Evolutionary conservation across 1,140 invertebrate genomes (phyloP).

Genomic region (Chlorops oryzae): DNA sequence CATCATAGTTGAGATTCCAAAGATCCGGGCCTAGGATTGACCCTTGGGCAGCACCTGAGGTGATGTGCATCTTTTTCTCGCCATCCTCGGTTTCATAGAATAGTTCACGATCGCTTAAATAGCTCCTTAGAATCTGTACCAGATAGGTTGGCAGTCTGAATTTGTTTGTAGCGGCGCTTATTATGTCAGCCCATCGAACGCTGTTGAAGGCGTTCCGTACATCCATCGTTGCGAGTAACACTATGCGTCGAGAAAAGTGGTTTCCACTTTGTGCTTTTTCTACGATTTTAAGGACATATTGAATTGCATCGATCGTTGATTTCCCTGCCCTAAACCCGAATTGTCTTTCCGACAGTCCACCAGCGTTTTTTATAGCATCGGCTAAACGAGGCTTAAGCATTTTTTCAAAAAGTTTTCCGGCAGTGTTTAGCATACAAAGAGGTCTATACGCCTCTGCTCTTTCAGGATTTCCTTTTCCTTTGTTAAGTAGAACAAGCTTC

Average conservation of each 20-base stretch:
- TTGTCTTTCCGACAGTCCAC: slow-evolving; percentile 8
- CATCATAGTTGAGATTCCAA: no score
- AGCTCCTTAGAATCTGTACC: not conserved
- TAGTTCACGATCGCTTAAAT: not conserved
- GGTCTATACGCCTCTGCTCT: no score
- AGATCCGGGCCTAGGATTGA: no score
- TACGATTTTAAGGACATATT: no score
- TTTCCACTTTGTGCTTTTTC: no score
- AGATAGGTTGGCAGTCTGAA: not conserved
- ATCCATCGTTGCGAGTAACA: slow-evolving; percentile 24
- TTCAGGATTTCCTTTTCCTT: no score
- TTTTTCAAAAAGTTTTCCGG: slow-evolving; percentile 25
- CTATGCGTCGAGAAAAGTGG: no score
- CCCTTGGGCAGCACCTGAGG: not conserved
- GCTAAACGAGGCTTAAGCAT: slow-evolving; percentile 15
- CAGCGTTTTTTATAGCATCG: slow-evolving; percentile 3
- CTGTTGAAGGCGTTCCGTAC: slow-evolving; percentile 27
- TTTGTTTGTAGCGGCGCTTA: no score
- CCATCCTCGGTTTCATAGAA: not conserved
- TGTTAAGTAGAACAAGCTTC: slow-evolving; percentile 21
- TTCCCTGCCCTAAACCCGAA: no score
- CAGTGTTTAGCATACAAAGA: slow-evolving; percentile 25
- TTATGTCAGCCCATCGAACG: no score
- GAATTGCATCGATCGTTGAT: no score
- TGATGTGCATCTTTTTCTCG: not conserved